Evolutionary conservation across 2,113 vertebrate species (phyloP).

Genomic region (Sebastes schlegelii): DNA sequence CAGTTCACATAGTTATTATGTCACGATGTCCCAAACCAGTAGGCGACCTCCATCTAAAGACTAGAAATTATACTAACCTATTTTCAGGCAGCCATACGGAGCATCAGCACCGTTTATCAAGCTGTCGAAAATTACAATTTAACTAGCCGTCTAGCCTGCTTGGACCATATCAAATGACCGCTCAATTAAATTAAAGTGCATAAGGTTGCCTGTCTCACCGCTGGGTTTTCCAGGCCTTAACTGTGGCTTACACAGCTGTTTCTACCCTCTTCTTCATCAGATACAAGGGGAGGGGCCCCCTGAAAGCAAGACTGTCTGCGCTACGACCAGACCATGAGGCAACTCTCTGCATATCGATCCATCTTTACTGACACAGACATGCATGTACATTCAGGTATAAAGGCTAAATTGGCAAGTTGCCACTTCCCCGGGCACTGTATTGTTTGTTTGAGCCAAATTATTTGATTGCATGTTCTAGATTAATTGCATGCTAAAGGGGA

Average conservation of each 20-base stretch:
- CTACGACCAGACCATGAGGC: conserved; percentile 28
- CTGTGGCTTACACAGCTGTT: conserved; percentile 76
- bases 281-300: conserved; percentile 56
- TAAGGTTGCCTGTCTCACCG: conserved; percentile 54
- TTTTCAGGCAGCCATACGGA: conserved; percentile 43
- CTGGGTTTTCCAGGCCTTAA: conserved; percentile 65
- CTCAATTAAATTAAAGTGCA: conserved; percentile 69
- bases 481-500: conserved; percentile 42
- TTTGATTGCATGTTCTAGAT: conserved; percentile 37
- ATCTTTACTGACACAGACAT: conserved; percentile 29
- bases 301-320: conserved; percentile 20
- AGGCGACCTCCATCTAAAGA: not conserved
- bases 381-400: conserved; percentile 29
- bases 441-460: conserved; percentile 30
- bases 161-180: conserved; percentile 67
- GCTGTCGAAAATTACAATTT: conserved; percentile 66
- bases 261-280: conserved; percentile 68
- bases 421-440: not conserved
- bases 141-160: conserved; percentile 58
- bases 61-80: conserved; percentile 46
- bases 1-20: not conserved
- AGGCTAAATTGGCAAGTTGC: conserved; percentile 25
- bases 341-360: conserved; percentile 39
- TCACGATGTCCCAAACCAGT: conserved; percentile 7
- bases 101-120: conserved; percentile 54